These are phyloP conservation scores for Butorides virescens DNA, from an alignment of 2,113 vertebrate species.

Conservation along the genomic window DNA sequence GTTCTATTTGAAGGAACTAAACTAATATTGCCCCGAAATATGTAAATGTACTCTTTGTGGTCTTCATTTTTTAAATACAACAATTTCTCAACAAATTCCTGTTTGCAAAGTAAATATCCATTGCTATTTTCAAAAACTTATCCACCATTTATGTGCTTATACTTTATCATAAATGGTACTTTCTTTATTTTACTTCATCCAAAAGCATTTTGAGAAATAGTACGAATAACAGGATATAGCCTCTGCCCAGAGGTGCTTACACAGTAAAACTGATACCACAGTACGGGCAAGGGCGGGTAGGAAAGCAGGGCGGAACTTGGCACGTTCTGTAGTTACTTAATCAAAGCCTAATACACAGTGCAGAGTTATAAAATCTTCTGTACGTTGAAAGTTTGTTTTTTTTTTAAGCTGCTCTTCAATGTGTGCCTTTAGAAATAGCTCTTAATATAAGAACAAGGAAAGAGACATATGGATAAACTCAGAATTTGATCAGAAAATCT, in stretches of 20 bases:
- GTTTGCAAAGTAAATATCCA: not conserved
- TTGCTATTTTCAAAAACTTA: not conserved
- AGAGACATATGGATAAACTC: not conserved
- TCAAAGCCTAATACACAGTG: not conserved
- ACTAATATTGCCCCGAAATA: not conserved
- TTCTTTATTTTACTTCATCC: not conserved
- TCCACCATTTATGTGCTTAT: not conserved
- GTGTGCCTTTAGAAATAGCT: not conserved
- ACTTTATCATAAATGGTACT: not conserved
- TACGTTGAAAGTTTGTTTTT: not conserved
- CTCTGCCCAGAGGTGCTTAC: not conserved
- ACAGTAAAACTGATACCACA: not conserved
- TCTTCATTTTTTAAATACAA: not conserved
- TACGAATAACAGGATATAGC: not conserved
- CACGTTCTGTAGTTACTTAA: not conserved
- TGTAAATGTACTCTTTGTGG: not conserved
- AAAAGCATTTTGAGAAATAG: not conserved
- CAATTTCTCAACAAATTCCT: not conserved
- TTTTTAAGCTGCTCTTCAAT: not conserved
- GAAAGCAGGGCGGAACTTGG: not conserved
- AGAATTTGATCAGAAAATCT: not conserved
- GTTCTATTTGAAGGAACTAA: not conserved
- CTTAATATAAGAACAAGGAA: not conserved
- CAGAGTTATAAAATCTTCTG: not conserved
- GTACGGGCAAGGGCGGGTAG: not conserved